Conservation (phyloP, 2,888 invertebrate species). For the Calephelis perditalis region DNA sequence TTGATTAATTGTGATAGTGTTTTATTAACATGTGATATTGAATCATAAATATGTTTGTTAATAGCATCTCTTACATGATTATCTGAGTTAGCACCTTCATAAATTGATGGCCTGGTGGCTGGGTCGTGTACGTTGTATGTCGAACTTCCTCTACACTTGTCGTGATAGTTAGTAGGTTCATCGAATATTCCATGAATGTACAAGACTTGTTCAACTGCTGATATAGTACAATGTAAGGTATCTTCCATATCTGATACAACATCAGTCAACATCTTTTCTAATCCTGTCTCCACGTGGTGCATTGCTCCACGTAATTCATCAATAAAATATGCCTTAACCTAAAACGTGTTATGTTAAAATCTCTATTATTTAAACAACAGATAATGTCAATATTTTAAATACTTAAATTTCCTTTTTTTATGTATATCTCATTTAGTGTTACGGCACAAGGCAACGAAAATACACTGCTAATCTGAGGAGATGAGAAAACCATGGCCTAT, state of each 20-base stretch:
- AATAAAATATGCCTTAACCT: slow-evolving; percentile 51
- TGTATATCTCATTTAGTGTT: too few relatives aligned
- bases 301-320: slow-evolving; percentile 48
- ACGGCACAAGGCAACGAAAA: too few relatives aligned
- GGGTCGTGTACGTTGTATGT: slow-evolving; percentile 9
- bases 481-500: too few relatives aligned
- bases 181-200: slow-evolving; percentile 34
- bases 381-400: too few relatives aligned
- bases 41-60: slow-evolving; percentile 30
- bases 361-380: neutral
- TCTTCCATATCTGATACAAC: slow-evolving; percentile 55
- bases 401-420: too few relatives aligned
- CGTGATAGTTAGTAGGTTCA: slow-evolving; percentile 34
- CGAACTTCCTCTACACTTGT: slow-evolving; percentile 23
- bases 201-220: slow-evolving; percentile 53
- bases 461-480: too few relatives aligned
- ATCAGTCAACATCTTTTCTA: slow-evolving; percentile 52
- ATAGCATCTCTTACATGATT: slow-evolving; percentile 10
- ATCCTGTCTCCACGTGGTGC: slow-evolving; percentile 45
- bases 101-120: slow-evolving; percentile 4
- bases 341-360: slow-evolving; percentile 32
- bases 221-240: slow-evolving; percentile 56
- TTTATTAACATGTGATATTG: slow-evolving; percentile 34
- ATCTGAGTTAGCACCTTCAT: slow-evolving; percentile 18
- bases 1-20: slow-evolving; percentile 33